phyloP scores from a whole-genome alignment of 2,113 vertebrate genomes.

The Oxygymnocypris stewartii region DNA sequence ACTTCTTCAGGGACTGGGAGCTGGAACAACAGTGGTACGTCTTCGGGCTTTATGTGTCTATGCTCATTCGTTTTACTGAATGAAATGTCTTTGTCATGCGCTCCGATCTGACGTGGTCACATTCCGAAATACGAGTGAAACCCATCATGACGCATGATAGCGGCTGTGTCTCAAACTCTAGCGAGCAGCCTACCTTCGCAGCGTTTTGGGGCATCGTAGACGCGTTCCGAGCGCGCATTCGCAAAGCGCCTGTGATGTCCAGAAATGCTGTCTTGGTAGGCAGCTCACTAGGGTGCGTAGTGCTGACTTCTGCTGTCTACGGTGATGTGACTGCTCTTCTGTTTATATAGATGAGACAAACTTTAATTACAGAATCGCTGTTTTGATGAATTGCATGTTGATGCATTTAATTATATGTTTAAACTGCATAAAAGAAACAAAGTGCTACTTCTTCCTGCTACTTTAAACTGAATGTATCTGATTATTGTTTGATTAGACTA shows the following conservation, averaged over 20 bases:
- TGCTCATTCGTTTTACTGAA: conserved; percentile 22
- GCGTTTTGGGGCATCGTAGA: background rate
- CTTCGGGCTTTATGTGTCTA: conserved; percentile 30
- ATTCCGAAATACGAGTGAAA: conserved; percentile 38
- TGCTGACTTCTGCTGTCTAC: background rate
- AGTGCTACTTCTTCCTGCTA: background rate
- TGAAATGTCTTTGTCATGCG: conserved; percentile 65
- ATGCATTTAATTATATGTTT: background rate
- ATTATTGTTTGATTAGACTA: background rate
- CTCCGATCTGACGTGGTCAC: conserved; percentile 45
- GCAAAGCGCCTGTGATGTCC: conserved; percentile 6
- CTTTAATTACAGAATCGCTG: background rate
- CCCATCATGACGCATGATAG: conserved; percentile 33
- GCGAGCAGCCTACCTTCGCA: background rate
- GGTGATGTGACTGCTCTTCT: conserved; percentile 1
- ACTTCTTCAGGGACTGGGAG: conserved; percentile 97
- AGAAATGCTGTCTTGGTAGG: conserved; percentile 1
- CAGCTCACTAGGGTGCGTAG: background rate
- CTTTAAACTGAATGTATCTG: background rate
- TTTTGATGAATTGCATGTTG: background rate
- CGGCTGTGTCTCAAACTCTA: conserved; percentile 13
- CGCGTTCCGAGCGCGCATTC: conserved; percentile 18
- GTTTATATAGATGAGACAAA: background rate
- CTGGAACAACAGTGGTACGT: conserved; percentile 91
- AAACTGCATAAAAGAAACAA: conserved; percentile 22